Evolutionary conservation across 2,113 vertebrate genomes (phyloP), one percentile per base, ranked within the genome.

Genomic region (Pachycephala philippinensis): DNA sequence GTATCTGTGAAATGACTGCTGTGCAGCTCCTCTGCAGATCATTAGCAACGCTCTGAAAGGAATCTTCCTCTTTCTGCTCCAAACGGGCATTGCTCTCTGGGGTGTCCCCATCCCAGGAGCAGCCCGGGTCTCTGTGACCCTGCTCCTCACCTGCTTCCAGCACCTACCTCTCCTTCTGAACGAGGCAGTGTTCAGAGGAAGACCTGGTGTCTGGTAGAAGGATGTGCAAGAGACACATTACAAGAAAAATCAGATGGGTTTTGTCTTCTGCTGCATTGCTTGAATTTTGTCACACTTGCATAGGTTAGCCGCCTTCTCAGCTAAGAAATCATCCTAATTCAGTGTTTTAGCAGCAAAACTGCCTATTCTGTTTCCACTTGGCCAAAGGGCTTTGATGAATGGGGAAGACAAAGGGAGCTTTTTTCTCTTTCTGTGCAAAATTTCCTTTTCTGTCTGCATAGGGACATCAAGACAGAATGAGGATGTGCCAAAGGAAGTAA

Each of bases 1-100:
- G 98, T 98, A 99, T 99, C 98, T 98, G 98, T 97, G 98, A 98
- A 99, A 99, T 97, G 97, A 98, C 99, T 99, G 99, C 99, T 99
- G 99, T 95, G 99, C 98, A 95, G 98, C 88, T 98, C 96, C 98
- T 99, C 98, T 97, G 95, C 98, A 98, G 98, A 99, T 99, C 99
- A 99, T 99, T 99, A 99, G 98, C 98, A 97, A 97, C 54, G 86
- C 98, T 98, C 97, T 65, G 98, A 98, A 98, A 98, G 98, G 97
- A 98, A 95, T 97, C 97, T 92, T 97, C 97, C 94, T 94, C 85
- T 94, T 93, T 96, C 94, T 95, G 93, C 97, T 96, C 94, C 90
- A 91, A 76, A 95, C 1, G 81, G 95, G 96, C 94, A 86, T 65
- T 56, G 65, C 92, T 97, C 95, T 95, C 97, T 76, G 81, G 89